Evolutionary conservation across 2,113 vertebrate species (phyloP).

Genomic region (Callipepla squamata): DNA sequence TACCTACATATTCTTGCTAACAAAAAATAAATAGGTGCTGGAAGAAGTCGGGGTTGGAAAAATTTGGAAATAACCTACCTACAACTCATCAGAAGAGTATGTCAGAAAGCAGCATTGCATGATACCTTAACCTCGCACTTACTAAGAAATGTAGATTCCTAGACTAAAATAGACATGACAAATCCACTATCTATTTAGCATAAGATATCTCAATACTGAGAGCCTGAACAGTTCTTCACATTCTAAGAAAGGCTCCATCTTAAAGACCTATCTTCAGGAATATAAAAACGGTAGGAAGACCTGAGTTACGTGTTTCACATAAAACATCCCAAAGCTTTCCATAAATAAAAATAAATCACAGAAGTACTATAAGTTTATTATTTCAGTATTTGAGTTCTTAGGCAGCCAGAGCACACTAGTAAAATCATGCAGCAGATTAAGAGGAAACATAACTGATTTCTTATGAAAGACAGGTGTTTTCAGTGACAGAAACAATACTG

Average conservation of each 20-base stretch:
- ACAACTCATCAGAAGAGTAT: not conserved
- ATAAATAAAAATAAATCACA: not conserved
- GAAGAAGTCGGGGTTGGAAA: not conserved
- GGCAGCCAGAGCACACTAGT: not conserved
- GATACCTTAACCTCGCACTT: not conserved
- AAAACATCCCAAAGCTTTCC: not conserved
- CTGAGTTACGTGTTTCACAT: not conserved
- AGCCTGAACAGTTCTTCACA: not conserved
- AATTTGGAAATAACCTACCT: not conserved
- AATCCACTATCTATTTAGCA: not conserved
- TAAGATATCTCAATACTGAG: not conserved
- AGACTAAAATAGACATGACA: not conserved
- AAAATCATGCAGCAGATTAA: not conserved
- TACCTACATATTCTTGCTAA: not conserved
- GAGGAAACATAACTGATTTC: not conserved
- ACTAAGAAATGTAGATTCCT: not conserved
- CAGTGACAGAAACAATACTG: not conserved
- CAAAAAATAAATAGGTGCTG: not conserved
- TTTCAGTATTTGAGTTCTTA: not conserved
- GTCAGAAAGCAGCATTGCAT: not conserved
- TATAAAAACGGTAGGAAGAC: not conserved
- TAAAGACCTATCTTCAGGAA: not conserved
- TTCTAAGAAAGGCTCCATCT: not conserved
- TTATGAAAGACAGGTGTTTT: not conserved
- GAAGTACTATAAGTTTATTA: not conserved